These are phyloP conservation scores for Chaetophractus vellerosus DNA, from an alignment of 2,797 vertebrate species.

Conservation along the genomic window DNA sequence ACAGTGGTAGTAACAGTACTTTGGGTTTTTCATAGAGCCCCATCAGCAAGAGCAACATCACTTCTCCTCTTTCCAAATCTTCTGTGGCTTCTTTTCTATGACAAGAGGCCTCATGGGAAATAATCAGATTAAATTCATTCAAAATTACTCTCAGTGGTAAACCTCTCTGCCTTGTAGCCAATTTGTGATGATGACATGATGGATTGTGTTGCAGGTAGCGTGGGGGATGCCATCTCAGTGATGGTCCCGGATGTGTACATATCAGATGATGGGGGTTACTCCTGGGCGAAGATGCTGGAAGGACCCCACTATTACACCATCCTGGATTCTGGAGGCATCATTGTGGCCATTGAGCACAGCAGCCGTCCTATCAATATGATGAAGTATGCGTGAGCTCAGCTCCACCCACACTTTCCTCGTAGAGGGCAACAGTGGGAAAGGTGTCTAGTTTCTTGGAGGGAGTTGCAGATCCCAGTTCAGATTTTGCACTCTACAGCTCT, in stretches of 20 bases:
- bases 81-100: background rate
- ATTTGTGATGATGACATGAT: conserved; percentile 9
- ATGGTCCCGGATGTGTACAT: conserved; percentile 96
- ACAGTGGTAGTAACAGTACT: background rate
- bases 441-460: background rate
- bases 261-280: conserved; percentile 97
- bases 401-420: conserved; percentile 52
- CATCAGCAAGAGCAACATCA: background rate
- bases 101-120: conserved; percentile 18
- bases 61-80: background rate
- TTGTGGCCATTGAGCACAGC: conserved; percentile 95
- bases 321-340: conserved; percentile 96
- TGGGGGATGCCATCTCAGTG: conserved; percentile 95
- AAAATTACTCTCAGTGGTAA: background rate
- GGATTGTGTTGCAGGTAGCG: conserved; percentile 92
- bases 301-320: conserved; percentile 97
- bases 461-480: background rate
- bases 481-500: background rate
- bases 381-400: conserved; percentile 91
- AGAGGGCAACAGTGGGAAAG: background rate
- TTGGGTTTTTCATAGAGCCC: background rate
- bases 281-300: conserved; percentile 94
- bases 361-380: conserved; percentile 91
- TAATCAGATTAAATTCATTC: conserved; percentile 17
- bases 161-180: background rate